Evolutionary conservation across 2,113 vertebrate species (phyloP).

Genomic region (Urocitellus parryii): DNA sequence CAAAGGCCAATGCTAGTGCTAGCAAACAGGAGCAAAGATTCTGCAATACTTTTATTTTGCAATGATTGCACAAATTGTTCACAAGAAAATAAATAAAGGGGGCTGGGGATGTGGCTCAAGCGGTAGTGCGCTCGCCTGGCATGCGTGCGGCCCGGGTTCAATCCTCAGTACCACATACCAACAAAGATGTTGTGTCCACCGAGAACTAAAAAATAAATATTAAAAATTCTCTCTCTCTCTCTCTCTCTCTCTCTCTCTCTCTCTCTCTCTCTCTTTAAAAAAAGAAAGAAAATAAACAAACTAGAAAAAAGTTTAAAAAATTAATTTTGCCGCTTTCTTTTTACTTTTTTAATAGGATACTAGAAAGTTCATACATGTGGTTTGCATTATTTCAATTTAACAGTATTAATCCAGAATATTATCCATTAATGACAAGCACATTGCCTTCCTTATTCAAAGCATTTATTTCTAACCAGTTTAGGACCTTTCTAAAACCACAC

Average conservation of each 20-base stretch:
- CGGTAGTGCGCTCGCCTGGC: too few relatives aligned
- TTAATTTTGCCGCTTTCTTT: slow-evolving; percentile 12
- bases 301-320: not conserved
- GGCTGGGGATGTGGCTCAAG: too few relatives aligned
- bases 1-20: not conserved
- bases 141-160: too few relatives aligned
- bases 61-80: not conserved
- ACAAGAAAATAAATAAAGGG: not conserved
- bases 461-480: slow-evolving; percentile 55
- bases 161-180: too few relatives aligned
- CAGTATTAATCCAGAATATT: slow-evolving; percentile 4
- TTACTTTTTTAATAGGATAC: slow-evolving; percentile 17
- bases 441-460: slow-evolving; percentile 9
- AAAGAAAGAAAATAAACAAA: not conserved
- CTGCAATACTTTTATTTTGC: not conserved
- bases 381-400: not conserved
- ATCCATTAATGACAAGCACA: not conserved
- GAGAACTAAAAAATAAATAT: too few relatives aligned
- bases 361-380: not conserved
- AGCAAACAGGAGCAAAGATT: not conserved
- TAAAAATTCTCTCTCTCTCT: too few relatives aligned
- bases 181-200: too few relatives aligned
- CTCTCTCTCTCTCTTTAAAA: too few relatives aligned
- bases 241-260: too few relatives aligned
- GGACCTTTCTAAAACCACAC: slow-evolving; percentile 38